Evolutionary conservation across 2,888 invertebrate genomes (phyloP), one percentile per base, ranked within the genome.

Genomic region (Mylabris sibirica): DNA sequence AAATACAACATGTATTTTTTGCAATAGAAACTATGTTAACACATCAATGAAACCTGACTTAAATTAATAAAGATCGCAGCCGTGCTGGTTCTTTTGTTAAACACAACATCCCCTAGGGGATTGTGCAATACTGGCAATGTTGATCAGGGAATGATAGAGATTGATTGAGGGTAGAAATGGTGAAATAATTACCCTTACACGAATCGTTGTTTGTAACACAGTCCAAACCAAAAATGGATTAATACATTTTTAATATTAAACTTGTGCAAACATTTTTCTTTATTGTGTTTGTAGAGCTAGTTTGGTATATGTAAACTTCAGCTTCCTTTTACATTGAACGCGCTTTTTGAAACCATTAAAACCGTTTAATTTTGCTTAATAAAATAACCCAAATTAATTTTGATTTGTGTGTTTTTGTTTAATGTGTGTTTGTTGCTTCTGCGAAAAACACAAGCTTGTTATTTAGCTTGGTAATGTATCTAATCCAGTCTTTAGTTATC

Each of bases 111-210:
- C 35, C 72, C 63, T 66, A 41, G 68, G 70, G 70, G 67, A 57
- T 61, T 30, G 41, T 30, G 64, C 68, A 66, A 30, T 65, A 57
- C 62, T 20, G 67, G 65, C 72, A 68, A 73, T 75, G 76, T 74
- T 84, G 83, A 83, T 84, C 82, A 80, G 80, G 80, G 81, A 84
- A 84, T 84, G 84, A 85, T 85, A 82, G 84, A 83, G 85, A 85
- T 84, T 84, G 85, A 85, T 85, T 79, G 82, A 53, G 84, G 83
- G 84, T 81, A 79, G 84, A 84, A 85, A 85, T 85, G 81, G 82
- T 75, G 77, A 84, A 85, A 85, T 85, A 85, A 85, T 85, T 85
- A 83, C 84, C 80, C 80, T 72, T 65, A 75, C 69, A 79, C 80
- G 81, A 80, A 78, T 78, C 76, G 69, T 41, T 81, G 83, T 82